These are phyloP conservation scores for Hedychridium roseum DNA, from an alignment of 2,888 invertebrate species.

Conservation along the genomic window DNA sequence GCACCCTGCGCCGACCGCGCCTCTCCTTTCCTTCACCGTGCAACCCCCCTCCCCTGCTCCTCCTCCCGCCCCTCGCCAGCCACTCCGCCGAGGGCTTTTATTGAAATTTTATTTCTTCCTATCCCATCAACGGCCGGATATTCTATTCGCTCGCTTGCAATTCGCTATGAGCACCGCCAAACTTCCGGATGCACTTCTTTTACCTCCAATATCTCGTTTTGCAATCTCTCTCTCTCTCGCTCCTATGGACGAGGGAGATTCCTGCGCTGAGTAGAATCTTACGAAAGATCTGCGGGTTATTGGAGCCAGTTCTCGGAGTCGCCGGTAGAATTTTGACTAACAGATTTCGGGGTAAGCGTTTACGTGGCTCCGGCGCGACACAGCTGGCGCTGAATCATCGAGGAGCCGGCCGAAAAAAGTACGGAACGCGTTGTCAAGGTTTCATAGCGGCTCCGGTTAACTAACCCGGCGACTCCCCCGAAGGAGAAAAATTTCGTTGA, in stretches of 20 bases:
- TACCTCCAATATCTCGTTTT: too few relatives aligned
- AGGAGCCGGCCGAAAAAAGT: conserved; percentile 5
- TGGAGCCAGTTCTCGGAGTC: conserved; percentile 17
- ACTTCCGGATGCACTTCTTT: too few relatives aligned
- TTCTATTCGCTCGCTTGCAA: not conserved
- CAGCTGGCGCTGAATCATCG: conserved; percentile 56
- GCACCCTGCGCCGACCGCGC: too few relatives aligned
- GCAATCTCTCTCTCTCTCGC: too few relatives aligned
- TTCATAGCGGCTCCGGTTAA: conserved; percentile 32
- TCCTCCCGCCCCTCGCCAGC: conserved; percentile 15
- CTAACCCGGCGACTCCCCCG: conserved; percentile 28
- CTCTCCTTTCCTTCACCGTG: not conserved
- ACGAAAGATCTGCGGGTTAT: too few relatives aligned
- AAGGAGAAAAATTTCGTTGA: too few relatives aligned
- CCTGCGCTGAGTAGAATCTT: too few relatives aligned
- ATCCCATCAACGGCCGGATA: conserved; percentile 22
- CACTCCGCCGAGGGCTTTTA: conserved; percentile 26
- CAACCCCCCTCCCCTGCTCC: conserved; percentile 6
- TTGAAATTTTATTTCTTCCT: conserved; percentile 51
- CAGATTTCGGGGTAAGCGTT: conserved; percentile 35
- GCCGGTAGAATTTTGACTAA: conserved; percentile 37
- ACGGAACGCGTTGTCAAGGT: conserved; percentile 33
- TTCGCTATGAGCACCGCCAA: too few relatives aligned
- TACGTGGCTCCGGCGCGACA: conserved; percentile 22
- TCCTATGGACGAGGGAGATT: too few relatives aligned